Evolutionary conservation across 1,140 invertebrate species (phyloP).

Genomic region (Brachionus rubens): DNA sequence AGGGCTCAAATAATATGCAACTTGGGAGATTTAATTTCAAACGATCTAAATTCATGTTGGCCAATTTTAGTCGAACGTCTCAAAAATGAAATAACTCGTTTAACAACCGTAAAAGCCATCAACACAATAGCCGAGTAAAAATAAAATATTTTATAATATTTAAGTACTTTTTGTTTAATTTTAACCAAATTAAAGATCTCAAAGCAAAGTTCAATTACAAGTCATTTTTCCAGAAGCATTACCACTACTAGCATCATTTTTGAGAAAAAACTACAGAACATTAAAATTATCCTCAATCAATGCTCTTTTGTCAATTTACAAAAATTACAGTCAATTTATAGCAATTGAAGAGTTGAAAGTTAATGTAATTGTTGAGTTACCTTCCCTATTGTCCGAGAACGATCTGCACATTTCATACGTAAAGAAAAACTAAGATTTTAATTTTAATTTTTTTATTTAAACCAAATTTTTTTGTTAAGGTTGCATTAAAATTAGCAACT

Average conservation of each 20-base stretch:
- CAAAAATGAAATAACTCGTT: constrained; percentile 89
- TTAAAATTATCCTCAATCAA: constrained; percentile 85
- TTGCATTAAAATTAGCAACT: constrained; percentile 62
- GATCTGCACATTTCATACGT: constrained; percentile 94
- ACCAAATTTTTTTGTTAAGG: constrained; percentile 51
- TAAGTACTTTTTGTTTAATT: neutral
- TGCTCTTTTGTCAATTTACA: constrained; percentile 81
- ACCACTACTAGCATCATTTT: constrained; percentile 84
- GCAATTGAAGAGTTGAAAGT: constrained; percentile 66
- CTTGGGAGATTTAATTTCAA: constrained; percentile 77
- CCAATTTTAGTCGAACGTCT: constrained; percentile 90
- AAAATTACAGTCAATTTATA: constrained; percentile 70
- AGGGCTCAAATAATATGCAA: constrained; percentile 84
- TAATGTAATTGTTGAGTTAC: constrained; percentile 76
- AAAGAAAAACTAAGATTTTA: too few relatives aligned
- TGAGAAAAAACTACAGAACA: constrained; percentile 92
- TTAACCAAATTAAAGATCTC: constrained; percentile 7
- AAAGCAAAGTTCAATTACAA: constrained; percentile 7
- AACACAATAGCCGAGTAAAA: constrained; percentile 77
- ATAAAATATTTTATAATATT: neutral
- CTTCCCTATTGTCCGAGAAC: constrained; percentile 81
- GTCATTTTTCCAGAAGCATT: constrained; percentile 72
- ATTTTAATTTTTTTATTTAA: neutral
- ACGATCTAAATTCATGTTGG: constrained; percentile 74
- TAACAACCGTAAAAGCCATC: constrained; percentile 90